These are phyloP conservation scores for Diplazon laetatorius DNA, from an alignment of 2,888 invertebrate genomes.

Conservation along the genomic window DNA sequence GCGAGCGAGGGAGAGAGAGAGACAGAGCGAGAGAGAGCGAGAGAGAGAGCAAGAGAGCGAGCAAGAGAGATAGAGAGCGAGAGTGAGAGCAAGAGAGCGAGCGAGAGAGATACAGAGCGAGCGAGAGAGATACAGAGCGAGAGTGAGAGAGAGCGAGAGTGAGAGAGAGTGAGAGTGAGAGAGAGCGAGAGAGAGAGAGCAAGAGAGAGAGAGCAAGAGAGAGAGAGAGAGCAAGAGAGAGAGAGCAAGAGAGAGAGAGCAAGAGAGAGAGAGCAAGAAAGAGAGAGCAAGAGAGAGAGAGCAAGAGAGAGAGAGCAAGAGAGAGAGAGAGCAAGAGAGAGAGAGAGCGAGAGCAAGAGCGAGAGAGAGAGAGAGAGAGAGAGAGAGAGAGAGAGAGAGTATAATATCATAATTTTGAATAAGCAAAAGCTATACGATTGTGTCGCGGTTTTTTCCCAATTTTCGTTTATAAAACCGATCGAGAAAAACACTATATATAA, in stretches of 20 bases:
- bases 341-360: background rate
- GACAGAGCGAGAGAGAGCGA: slow-evolving; percentile 14
- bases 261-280: background rate
- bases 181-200: background rate
- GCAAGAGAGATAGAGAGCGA: slow-evolving; percentile 9
- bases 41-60: slow-evolving; percentile 10
- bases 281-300: slow-evolving; percentile 20
- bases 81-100: slow-evolving; percentile 10
- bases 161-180: slow-evolving; percentile 26
- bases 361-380: background rate
- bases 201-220: slow-evolving; percentile 24
- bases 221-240: background rate
- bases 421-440: slow-evolving; percentile 24
- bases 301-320: slow-evolving; percentile 1
- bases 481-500: slow-evolving; percentile 2
- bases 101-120: no score
- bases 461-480: slow-evolving; percentile 34
- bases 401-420: slow-evolving; percentile 43
- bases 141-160: background rate
- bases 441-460: slow-evolving; percentile 34
- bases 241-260: slow-evolving; percentile 32
- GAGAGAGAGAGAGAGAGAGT: slow-evolving; percentile 25
- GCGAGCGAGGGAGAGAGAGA: slow-evolving; percentile 11
- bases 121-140: no score
- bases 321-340: slow-evolving; percentile 36